These are phyloP conservation scores for Hanleya hanleyi DNA, from an alignment of 2,888 invertebrate species.

Conservation along the genomic window DNA sequence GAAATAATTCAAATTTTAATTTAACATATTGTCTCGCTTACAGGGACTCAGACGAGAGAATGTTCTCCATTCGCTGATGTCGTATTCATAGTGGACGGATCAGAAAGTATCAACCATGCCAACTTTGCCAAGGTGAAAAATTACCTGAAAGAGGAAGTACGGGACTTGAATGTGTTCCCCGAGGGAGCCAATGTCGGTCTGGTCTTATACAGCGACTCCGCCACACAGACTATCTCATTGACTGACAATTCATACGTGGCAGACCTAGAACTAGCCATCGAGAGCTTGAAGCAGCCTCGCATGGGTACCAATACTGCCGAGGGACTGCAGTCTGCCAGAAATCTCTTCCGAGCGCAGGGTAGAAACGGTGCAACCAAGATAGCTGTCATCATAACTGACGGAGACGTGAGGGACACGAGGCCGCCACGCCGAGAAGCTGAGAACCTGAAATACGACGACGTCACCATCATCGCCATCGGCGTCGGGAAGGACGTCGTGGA, in stretches of 20 bases:
- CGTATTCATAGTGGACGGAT: background rate
- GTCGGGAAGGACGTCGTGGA: background rate
- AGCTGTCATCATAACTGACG: background rate
- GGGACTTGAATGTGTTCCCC: background rate
- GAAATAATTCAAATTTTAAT: no score
- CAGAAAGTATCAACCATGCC: background rate
- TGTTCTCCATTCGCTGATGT: constrained; percentile 9
- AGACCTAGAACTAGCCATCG: background rate
- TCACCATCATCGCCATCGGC: background rate
- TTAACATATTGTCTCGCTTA: no score
- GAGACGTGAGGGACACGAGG: background rate
- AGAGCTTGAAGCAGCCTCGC: background rate
- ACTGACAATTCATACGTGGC: background rate
- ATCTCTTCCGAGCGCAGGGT: background rate
- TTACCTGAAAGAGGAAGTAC: background rate
- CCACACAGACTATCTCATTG: background rate
- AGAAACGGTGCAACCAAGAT: background rate
- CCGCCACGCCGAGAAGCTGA: background rate
- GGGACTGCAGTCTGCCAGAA: background rate
- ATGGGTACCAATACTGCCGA: background rate
- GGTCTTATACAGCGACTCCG: constrained; percentile 2
- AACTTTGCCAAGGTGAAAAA: background rate
- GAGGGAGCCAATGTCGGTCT: constrained; percentile 2
- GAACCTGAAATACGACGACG: background rate
- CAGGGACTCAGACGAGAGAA: no score